Conservation (phyloP, 2,797 vertebrate species). For the Semaprochilodus insignis region DNA sequence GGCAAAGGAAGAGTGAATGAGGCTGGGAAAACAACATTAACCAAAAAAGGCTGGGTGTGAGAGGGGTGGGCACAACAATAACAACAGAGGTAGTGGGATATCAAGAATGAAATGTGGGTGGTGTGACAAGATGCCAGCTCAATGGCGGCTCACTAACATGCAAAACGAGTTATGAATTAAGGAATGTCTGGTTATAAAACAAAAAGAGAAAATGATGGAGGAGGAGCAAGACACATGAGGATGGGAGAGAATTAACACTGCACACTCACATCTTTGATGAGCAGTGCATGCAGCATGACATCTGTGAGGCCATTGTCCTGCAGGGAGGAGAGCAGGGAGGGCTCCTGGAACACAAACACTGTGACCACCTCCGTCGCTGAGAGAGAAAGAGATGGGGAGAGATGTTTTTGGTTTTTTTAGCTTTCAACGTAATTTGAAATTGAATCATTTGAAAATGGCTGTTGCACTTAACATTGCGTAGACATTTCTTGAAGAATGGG, state of each 20-base stretch:
- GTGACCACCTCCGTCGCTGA: conserved; percentile 98
- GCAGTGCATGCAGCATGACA: conserved; percentile 96
- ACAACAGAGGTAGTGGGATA: conserved; percentile 13
- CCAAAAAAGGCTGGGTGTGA: conserved; percentile 8
- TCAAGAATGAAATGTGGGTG: conserved; percentile 25
- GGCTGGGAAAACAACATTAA: conserved; percentile 1
- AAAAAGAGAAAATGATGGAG: conserved; percentile 29
- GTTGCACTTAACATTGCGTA: no score
- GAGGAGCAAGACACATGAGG: conserved; percentile 5
- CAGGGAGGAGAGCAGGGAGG: conserved; percentile 93
- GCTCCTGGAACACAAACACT: conserved; percentile 99
- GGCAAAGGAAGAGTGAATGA: conserved; percentile 21
- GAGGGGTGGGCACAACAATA: background rate
- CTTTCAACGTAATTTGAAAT: no score
- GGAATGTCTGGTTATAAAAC: conserved; percentile 25
- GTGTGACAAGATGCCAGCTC: conserved; percentile 38
- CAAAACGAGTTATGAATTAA: conserved; percentile 12
- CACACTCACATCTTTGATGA: conserved; percentile 96
- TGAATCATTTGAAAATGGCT: no score
- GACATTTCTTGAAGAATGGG: no score
- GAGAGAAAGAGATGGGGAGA: conserved; percentile 44
- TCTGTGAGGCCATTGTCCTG: conserved; percentile 98
- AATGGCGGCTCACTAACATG: conserved; percentile 19
- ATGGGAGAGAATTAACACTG: background rate
- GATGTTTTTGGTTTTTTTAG: no score